Evolutionary conservation across 2,888 invertebrate species (phyloP), one percentile per base, ranked within the genome.

Genomic region (Mythimna pallens): DNA sequence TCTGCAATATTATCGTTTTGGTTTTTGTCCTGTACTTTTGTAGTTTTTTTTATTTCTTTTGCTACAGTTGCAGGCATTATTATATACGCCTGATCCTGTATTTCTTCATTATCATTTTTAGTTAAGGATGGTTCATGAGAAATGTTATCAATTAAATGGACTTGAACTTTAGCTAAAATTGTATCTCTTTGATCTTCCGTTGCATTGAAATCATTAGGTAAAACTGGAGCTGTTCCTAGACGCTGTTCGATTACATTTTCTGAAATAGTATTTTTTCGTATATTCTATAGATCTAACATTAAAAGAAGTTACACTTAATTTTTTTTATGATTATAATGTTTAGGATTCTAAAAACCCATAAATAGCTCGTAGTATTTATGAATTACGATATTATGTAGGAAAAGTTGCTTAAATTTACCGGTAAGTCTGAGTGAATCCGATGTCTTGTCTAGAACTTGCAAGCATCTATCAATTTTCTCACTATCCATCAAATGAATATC

Each of bases 381-480:
- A 10, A 1, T 36, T 10, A 5, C 0, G 14, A 14, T 36, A 61
- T 47, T 47, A 61, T 55, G 50, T 55, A 20, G 17, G 0, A 61
- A 40, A 30, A 55, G 30, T 1, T 62, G 12, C 14, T 55, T 76
- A 9, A n/a, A 75, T 68, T 76, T 76, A 75, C 76, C 68, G n/a
- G 30, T 50, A 57, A 12, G 7, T 0, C 22, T 40, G 6, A 7
- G 20, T 2, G 4, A 55, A 50, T 55, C 47, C n/a, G 5, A 40
- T 30, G 40, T 34, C 1, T 17, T 14, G 50, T 55, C 22, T 17
- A 57, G n/a, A 62, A 34, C 30, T 50, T 30, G 55, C 20, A 34
- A n/a, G 30, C 22, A 12, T 14, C 47, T 36, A 10, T 25, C 62
- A 14, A 14, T 22, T 9, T 22, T 50, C n/a, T 36, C 36, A 67